Evolutionary conservation across 2,113 vertebrate genomes (phyloP), one percentile per base, ranked within the genome.

Genomic region (Burhinus oedicnemus): DNA sequence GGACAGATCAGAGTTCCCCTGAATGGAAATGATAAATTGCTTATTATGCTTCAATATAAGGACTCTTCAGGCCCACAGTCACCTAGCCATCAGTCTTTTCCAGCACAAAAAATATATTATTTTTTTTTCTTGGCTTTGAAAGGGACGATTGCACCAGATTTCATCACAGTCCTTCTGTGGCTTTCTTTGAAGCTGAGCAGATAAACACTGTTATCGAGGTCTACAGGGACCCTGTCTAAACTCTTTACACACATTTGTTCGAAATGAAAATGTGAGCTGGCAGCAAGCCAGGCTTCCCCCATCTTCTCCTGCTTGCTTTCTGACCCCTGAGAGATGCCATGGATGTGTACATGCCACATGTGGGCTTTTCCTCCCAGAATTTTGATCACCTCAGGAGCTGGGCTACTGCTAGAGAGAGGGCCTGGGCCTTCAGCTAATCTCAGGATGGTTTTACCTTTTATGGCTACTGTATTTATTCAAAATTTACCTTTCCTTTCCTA

Each of bases 241-340:
- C 52, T 92, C 71, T 71, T 93, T 95, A 94, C 42, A 87, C 69
- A 64, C 12, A 45, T 94, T 94, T 82, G 83, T 77, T 95, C 38
- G 3, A 96, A 95, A 95, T 30, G 44, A 88, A 95, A 94, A 96
- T 87, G 72, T 62, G 60, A 96, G 25, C 79, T 91, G 89, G 91
- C 75, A 88, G 75, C 54, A 80, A 81, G 60, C 72, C 87, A 95
- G 51, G 54, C 52, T 86, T 94, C 45, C 36, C 34, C 40, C 5
- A 0, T 47, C 54, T 62, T 94, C 55, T 38, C 30, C 51, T 0
- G 1, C 87, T 89, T 94, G 55, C 69, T 76, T 93, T 93, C 89
- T 97, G 93, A 58, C 51, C 85, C 86, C 19, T 3, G 0, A 29
- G 87, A 93, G 82, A 51, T 15, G 14, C 12, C 36, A 49, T 0